Percentiles rank a stretch among this genome's conserved stretches.
Evolutionary conservation across 2,113 vertebrate species (phyloP).

Genomic region (Microcebus murinus): DNA sequence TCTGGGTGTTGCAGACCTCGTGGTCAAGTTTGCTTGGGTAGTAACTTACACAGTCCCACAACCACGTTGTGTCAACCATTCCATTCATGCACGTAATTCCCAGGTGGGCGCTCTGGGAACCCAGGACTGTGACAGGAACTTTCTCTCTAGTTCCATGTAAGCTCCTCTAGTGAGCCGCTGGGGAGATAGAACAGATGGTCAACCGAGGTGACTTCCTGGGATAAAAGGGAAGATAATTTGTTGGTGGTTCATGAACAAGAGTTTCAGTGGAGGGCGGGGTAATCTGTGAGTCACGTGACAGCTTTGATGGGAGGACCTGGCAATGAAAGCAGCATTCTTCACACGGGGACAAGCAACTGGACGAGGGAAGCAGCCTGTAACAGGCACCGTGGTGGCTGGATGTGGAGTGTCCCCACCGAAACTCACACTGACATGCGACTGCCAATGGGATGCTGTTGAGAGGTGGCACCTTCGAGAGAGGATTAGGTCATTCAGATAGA

Average conservation of each 20-base stretch:
- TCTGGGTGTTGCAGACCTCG: no score
- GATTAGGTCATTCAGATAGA: not conserved
- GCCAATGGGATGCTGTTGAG: not conserved
- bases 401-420: not conserved
- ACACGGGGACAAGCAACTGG: fast-evolving
- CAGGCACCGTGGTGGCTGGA: not conserved
- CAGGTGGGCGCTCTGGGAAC: not conserved
- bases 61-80: not conserved
- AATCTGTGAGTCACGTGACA: no score
- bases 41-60: fast-evolving
- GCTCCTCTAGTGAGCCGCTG: not conserved
- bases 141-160: no score
- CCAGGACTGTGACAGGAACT: not conserved
- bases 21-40: no score
- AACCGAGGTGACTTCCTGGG: not conserved
- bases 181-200: not conserved
- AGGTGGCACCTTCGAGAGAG: not conserved
- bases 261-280: not conserved
- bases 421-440: not conserved
- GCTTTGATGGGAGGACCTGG: no score
- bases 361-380: not conserved
- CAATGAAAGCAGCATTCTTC: fast-evolving
- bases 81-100: fast-evolving
- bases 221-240: not conserved
- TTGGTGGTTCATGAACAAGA: not conserved